Conservation (phyloP, 2,113 vertebrate species). For the Osmerus eperlanus region DNA sequence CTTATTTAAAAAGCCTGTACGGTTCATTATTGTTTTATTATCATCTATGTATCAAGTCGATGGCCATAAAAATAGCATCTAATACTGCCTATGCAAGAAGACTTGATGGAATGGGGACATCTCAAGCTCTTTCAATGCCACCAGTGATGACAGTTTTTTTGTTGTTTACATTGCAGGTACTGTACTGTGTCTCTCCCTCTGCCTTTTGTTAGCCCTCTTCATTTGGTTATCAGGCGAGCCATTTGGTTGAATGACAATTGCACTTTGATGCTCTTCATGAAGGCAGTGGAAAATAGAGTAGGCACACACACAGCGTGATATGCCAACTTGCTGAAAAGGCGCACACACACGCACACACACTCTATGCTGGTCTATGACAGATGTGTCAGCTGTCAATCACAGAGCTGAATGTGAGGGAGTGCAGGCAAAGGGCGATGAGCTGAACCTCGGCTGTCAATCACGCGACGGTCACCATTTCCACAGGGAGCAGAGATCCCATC, state of each 20-base stretch:
- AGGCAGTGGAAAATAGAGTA: not conserved
- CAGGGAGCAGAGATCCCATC: not conserved
- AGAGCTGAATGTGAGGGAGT: conserved; percentile 8
- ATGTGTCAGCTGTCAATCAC: conserved; percentile 35
- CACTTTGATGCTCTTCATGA: not conserved
- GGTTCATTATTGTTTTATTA: not conserved
- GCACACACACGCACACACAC: not conserved
- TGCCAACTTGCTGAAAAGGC: not conserved
- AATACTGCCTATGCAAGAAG: not conserved
- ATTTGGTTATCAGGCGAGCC: not conserved
- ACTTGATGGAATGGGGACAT: conserved; percentile 12
- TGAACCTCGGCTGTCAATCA: conserved; percentile 25
- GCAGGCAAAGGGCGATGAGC: conserved; percentile 15
- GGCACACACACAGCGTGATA: not conserved
- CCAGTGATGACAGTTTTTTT: not conserved
- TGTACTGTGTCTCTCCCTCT: not conserved
- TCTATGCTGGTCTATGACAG: conserved; percentile 23
- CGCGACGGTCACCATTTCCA: not conserved
- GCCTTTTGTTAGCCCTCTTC: not conserved
- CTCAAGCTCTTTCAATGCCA: not conserved
- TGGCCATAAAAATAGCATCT: conserved; percentile 1
- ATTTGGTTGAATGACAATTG: not conserved
- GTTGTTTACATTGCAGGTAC: not conserved
- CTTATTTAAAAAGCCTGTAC: not conserved
- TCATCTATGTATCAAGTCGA: not conserved